These are phyloP conservation scores for Elaeidobius kamerunicus DNA, from an alignment of 2,888 invertebrate species.

Conservation along the genomic window DNA sequence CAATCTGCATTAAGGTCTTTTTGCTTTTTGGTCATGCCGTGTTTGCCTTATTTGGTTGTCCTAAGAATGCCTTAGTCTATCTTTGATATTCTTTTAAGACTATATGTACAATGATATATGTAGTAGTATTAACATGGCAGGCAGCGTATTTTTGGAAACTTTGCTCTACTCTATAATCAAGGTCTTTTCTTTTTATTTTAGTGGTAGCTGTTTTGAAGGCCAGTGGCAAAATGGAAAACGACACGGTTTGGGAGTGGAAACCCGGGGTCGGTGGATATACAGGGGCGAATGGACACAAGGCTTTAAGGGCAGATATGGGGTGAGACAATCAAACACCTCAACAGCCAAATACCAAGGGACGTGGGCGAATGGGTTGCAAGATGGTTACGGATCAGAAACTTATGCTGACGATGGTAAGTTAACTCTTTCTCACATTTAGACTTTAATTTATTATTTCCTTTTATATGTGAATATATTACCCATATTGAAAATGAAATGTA, in stretches of 20 bases:
- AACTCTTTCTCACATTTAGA: neutral
- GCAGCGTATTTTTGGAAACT: too few species aligned
- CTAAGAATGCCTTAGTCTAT: too few species aligned
- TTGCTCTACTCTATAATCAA: too few species aligned
- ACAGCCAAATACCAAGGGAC: constrained; percentile 97
- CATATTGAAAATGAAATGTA: too few species aligned
- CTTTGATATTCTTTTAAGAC: too few species aligned
- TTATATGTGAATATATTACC: neutral
- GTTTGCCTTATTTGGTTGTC: too few species aligned
- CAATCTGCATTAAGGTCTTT: too few species aligned
- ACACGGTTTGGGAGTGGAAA: constrained; percentile 97
- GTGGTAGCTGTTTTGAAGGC: constrained; percentile 94
- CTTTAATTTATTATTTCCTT: too few species aligned
- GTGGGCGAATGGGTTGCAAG: constrained; percentile 98
- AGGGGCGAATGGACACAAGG: constrained; percentile 99
- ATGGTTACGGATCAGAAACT: constrained; percentile 99
- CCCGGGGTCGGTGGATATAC: constrained; percentile 95
- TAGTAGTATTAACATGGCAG: too few species aligned
- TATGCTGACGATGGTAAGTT: constrained; percentile 97
- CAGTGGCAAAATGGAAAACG: constrained; percentile 99
- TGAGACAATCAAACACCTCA: constrained; percentile 91
- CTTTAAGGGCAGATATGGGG: constrained; percentile 97
- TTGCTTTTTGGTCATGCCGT: too few species aligned
- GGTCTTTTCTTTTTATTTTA: constrained; percentile 50
- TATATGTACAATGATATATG: too few species aligned